Percentiles rank a stretch among this genome's conserved stretches.
Evolutionary conservation across 2,797 vertebrate genomes (phyloP).

Genomic region (Florisuga fusca): DNA sequence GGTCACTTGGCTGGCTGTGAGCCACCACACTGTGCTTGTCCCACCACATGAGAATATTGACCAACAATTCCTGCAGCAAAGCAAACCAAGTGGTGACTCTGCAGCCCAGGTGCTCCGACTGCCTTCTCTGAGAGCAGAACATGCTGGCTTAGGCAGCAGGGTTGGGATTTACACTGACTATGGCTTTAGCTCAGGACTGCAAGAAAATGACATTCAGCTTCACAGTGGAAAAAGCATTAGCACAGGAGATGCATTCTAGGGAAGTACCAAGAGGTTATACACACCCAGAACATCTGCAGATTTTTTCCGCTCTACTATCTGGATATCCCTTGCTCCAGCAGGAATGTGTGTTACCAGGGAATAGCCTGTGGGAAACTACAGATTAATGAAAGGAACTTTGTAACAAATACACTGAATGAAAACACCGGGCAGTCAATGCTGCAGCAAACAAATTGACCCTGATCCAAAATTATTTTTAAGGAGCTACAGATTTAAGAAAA

Average conservation of each 20-base stretch:
- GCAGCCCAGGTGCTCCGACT: background rate
- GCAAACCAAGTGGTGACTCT: background rate
- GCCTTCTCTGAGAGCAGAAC: background rate
- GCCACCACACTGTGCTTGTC: background rate
- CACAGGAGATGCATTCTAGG: background rate
- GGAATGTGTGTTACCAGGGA: constrained; percentile 96
- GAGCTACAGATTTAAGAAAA: background rate
- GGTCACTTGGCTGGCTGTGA: background rate
- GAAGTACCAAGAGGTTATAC: constrained; percentile 60
- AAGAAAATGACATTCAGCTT: background rate
- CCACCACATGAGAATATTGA: accelerated
- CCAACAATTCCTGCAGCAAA: background rate
- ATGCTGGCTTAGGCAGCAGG: background rate
- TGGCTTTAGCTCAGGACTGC: background rate
- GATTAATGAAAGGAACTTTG: background rate
- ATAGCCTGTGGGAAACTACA: constrained; percentile 83
- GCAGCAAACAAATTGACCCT: background rate
- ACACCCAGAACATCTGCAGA: constrained; percentile 93
- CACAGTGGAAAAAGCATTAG: background rate
- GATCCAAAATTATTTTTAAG: background rate
- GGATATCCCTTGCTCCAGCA: constrained; percentile 94
- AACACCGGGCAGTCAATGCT: background rate
- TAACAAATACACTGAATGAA: background rate
- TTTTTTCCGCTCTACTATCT: constrained; percentile 96
- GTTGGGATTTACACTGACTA: background rate